Evolutionary conservation across 2,888 invertebrate species (phyloP), one percentile per base, ranked within the genome.

Genomic region (Epistrophe eligans): DNA sequence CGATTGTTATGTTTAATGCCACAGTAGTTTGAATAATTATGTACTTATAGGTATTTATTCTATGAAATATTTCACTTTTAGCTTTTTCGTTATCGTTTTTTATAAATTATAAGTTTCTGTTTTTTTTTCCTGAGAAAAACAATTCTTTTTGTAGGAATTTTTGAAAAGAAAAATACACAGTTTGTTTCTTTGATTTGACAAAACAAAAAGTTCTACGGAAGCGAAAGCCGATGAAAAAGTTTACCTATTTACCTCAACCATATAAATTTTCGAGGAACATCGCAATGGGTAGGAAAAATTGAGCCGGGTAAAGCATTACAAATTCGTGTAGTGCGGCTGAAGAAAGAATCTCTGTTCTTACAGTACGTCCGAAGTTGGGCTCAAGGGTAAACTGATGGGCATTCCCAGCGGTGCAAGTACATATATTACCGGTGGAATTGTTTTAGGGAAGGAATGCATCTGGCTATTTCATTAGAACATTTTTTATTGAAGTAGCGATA

Each of bases 21-120:
- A 52, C 38, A 66, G 55, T 77, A 48, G 77, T 73, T 83, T 79
- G 79, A 83, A 83, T 83, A 83, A 83, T 79, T 83, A 55, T 79
- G n/a, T n/a, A n/a, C n/a, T n/a, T n/a, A n/a, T n/a, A n/a, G n/a
- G n/a, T n/a, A n/a, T n/a, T n/a, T n/a, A 17, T n/a, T 45, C 1
- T 35, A 35, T 35, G 35, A 83, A 60, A 79, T 67, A 73, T 67
- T 73, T 79, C 55, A 72, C 57, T 57, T 52, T 7, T 13, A 52
- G 7, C 6, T 8, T 52, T 13, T 17, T 35, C 6, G 8, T 57
- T 57, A 57, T 57, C 57, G n/a, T 35, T 57, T 57, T 57, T 9
- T n/a, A 4, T 24, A 24, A 4, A 10, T n/a, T n/a, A 4, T 24
- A 24, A 4, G 10, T n/a, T 55, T 13, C 8, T 28, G 15, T n/a